Conservation (phyloP, 2,113 vertebrate species). For the Hipposideros armiger region DNA sequence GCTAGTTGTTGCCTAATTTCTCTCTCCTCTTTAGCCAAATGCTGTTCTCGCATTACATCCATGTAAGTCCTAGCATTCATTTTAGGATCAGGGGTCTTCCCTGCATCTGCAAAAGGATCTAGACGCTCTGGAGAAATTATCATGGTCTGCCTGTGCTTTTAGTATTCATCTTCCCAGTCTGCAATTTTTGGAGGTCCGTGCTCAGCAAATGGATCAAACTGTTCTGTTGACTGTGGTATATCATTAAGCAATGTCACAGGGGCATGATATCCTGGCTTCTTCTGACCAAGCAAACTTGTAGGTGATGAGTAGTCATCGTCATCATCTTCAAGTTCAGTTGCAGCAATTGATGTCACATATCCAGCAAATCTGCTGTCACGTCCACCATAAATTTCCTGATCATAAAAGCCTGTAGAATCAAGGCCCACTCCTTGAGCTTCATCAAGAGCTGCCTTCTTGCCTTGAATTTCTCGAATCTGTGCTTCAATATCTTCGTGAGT, state of each 20-base stretch:
- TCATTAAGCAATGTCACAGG: conserved; percentile 98
- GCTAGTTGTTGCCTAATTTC: conserved; percentile 98
- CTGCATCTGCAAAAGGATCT: conserved; percentile 99
- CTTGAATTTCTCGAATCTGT: conserved; percentile 99
- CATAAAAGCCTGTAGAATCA: conserved; percentile 97
- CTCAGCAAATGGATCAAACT: conserved; percentile 97
- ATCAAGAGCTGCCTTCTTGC: conserved; percentile 96
- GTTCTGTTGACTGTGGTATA: conserved; percentile 98
- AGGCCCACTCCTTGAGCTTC: conserved; percentile 97
- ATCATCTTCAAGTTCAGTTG: conserved; percentile 98
- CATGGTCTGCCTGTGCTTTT: conserved; percentile 97
- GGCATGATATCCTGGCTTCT: conserved; percentile 98
- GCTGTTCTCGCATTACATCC: conserved; percentile 99
- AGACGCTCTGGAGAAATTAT: conserved; percentile 99
- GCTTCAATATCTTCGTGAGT: conserved; percentile 99
- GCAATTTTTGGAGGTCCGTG: conserved; percentile 97
- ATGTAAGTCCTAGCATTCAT: conserved; percentile 98
- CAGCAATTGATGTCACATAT: conserved; percentile 98
- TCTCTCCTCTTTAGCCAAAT: conserved; percentile 99
- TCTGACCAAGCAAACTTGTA: conserved; percentile 96
- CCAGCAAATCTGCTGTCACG: conserved; percentile 98
- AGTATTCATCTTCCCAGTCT: conserved; percentile 98
- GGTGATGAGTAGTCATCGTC: conserved; percentile 98
- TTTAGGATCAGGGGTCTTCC: conserved; percentile 99
- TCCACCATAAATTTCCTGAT: conserved; percentile 99